Evolutionary conservation across 2,797 vertebrate species (phyloP), one percentile per base, ranked within the genome.

Genomic region (Hapalemur alaotrensis): DNA sequence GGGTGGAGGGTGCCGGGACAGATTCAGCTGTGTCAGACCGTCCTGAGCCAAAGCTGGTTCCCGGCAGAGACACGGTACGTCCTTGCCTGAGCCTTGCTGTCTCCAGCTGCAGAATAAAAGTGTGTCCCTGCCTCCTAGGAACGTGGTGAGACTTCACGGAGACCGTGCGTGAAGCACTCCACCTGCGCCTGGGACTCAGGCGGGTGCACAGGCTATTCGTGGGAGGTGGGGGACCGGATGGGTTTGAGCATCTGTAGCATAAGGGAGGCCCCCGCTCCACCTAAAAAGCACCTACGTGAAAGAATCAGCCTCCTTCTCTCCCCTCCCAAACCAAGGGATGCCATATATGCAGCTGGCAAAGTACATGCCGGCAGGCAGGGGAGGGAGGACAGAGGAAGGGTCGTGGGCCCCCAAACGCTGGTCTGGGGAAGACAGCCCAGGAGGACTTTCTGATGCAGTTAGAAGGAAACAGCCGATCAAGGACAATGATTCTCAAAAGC

Each of bases 161-260:
- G 54, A 84, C 4, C 15, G 10, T 32, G 18, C 25, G 18, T n/a
- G 50, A 79, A n/a, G 70, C 22, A 7, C 46, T 25, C n/a, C 30
- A 28, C 17, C 67, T 43, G 48, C 2, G 3, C 46, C 52, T 54
- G 10, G 79, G 57, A 83, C 18, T 14, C 28, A 5, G 13, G 7
- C 30, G 0, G 14, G 32, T 10, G 11, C 17, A 76, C 8, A 5
- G 54, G 63, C 4, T 1, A 18, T 38, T 18, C 89, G 14, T 0
- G 3, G 57, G 15, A 81, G 25, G 7, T 0, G 0, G 17, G 25
- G 30, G 48, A 35, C 4, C 5, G 15, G 38, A 54, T 1, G 32
- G n/a, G 30, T 65, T 15, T 69, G n/a, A 52, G 59, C 38, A 15
- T 22, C 15, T n/a, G 10, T 25, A 17, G 35, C 7, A 15, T 63